Evolutionary conservation across 2,888 invertebrate genomes (phyloP).

Genomic region (Neuroscelio doddi): DNA sequence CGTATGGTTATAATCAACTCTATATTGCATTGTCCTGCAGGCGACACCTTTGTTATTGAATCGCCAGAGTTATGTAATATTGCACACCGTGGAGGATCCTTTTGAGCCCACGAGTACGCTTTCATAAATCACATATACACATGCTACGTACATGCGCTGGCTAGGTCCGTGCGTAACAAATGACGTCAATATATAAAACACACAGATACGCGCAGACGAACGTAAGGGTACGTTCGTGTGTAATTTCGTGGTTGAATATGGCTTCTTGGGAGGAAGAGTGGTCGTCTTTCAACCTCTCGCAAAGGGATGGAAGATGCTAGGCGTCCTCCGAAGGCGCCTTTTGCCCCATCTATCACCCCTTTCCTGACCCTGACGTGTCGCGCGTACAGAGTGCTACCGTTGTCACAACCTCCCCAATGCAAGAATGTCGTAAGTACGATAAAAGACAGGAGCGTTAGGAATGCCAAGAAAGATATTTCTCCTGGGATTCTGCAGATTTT

Average conservation of each 20-base stretch:
- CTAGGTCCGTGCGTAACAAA: constrained; percentile 38
- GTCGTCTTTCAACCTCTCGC: too few species aligned
- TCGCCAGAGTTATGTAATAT: constrained; percentile 45
- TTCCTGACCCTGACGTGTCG: constrained; percentile 42
- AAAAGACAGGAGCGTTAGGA: constrained; percentile 42
- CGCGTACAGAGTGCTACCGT: too few species aligned
- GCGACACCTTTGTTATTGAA: constrained; percentile 47
- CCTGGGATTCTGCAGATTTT: constrained; percentile 23
- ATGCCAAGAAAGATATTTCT: constrained; percentile 40
- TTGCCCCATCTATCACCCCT: constrained; percentile 56
- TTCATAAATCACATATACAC: too few species aligned
- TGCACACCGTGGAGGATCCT: constrained; percentile 2
- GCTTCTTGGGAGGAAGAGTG: constrained; percentile 20
- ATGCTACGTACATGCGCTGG: too few species aligned
- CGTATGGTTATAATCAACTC: constrained; percentile 15
- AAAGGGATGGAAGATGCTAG: constrained; percentile 54
- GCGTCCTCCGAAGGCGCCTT: constrained; percentile 57
- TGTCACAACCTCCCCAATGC: constrained; percentile 44
- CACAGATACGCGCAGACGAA: too few species aligned
- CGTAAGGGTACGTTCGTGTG: constrained; percentile 45
- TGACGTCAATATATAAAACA: constrained; percentile 35
- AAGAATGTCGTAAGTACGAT: constrained; percentile 45
- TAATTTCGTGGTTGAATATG: constrained; percentile 32
- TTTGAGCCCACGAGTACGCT: too few species aligned
- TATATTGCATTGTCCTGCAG: constrained; percentile 46